phyloP scores from a whole-genome alignment of 2,888 invertebrate genomes.

The Exocentrus adspersus region DNA sequence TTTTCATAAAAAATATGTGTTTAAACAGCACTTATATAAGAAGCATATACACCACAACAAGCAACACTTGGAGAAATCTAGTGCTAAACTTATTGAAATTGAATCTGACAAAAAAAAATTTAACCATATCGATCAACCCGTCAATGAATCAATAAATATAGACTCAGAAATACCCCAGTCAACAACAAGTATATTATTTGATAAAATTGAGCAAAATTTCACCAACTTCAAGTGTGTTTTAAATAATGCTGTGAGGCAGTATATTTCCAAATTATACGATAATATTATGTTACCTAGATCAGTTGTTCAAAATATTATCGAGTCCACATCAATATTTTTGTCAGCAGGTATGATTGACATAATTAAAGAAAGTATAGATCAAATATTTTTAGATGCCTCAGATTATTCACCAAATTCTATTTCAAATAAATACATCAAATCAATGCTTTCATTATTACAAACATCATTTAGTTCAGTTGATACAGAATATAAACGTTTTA shows the following conservation, averaged over 20 bases:
- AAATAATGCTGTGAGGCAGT: background rate
- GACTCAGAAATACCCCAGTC: background rate
- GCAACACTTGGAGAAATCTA: background rate
- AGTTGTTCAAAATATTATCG: slow-evolving; percentile 21
- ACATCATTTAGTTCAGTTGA: slow-evolving; percentile 16
- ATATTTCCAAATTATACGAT: background rate
- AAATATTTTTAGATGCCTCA: background rate
- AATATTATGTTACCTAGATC: background rate
- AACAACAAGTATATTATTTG: background rate
- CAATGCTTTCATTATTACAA: slow-evolving; percentile 8
- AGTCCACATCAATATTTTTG: slow-evolving; percentile 21
- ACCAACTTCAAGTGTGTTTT: background rate
- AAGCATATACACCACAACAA: background rate
- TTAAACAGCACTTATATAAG: background rate
- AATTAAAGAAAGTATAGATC: background rate
- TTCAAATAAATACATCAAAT: slow-evolving; percentile 5
- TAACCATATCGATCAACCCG: background rate
- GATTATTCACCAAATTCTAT: background rate
- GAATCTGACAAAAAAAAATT: too few relatives aligned
- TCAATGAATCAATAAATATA: background rate
- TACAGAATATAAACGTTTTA: slow-evolving; percentile 26
- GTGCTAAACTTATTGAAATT: background rate
- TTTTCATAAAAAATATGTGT: background rate
- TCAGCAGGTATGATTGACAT: background rate
- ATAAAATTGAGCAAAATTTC: background rate